Evolutionary conservation across 2,888 invertebrate genomes (phyloP).

Genomic region (Mimumesa dahlbomi): DNA sequence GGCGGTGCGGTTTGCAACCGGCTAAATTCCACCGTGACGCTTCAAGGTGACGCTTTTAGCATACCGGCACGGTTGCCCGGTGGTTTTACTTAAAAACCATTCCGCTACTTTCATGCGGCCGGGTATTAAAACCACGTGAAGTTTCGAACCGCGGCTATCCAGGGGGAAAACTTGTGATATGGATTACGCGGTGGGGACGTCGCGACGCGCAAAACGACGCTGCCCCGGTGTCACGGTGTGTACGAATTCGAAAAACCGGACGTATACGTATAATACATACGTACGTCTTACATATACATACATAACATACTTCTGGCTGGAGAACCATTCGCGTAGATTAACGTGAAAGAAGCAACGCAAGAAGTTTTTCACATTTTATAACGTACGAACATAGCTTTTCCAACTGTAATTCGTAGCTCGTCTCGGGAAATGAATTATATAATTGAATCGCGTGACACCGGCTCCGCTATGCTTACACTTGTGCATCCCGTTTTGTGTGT

Average conservation of each 20-base stretch:
- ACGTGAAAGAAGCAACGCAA: no score
- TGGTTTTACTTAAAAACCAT: conserved; percentile 30
- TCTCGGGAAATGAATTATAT: no score
- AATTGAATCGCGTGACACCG: no score
- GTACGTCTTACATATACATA: no score
- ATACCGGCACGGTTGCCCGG: conserved; percentile 22
- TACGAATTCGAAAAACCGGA: not conserved
- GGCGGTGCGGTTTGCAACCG: conserved; percentile 10
- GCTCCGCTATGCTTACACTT: no score
- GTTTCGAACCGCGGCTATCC: not conserved
- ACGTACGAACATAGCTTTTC: no score
- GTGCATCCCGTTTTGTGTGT: no score
- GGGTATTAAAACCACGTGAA: not conserved
- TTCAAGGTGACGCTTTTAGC: conserved; percentile 40
- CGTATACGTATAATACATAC: no score
- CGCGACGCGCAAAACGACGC: not conserved
- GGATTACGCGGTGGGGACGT: not conserved
- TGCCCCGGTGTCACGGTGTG: not conserved
- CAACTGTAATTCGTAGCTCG: no score
- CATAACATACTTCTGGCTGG: no score
- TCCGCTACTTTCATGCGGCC: conserved; percentile 5
- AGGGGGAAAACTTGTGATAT: not conserved
- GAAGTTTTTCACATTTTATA: no score
- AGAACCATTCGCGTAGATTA: no score
- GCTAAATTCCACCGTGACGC: conserved; percentile 34